Evolutionary conservation across 2,113 vertebrate species (phyloP).

Genomic region (Phaethon lepturus): DNA sequence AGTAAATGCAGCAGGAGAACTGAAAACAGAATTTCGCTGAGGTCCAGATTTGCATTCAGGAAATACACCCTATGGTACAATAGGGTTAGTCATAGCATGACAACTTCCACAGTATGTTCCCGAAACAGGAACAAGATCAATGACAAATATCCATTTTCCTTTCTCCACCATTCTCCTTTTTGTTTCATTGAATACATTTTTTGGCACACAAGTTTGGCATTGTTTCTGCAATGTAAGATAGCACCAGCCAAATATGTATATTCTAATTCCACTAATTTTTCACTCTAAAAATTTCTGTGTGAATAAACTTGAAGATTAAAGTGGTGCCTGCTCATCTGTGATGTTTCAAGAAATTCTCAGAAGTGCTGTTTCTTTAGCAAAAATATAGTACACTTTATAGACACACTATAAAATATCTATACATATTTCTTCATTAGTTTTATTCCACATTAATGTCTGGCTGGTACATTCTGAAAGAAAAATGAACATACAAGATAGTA

Average conservation of each 20-base stretch:
- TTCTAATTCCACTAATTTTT: neutral
- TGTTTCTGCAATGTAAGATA: neutral
- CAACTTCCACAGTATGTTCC: neutral
- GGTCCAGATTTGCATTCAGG: neutral
- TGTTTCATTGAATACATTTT: neutral
- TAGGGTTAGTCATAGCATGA: neutral
- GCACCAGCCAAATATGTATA: neutral
- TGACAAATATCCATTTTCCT: neutral
- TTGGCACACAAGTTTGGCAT: neutral
- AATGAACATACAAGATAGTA: neutral
- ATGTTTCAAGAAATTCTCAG: neutral
- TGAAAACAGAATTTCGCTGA: neutral
- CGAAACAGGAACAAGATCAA: neutral
- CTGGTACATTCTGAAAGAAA: neutral
- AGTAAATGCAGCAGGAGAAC: neutral
- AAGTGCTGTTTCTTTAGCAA: neutral
- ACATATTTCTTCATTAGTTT: neutral
- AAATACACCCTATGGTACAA: neutral
- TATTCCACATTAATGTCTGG: neutral
- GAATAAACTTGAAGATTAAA: neutral
- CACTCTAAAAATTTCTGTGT: neutral
- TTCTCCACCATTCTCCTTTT: neutral
- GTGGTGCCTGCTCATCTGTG: neutral
- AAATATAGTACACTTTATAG: neutral
- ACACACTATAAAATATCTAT: neutral